phyloP scores from a whole-genome alignment of 2,113 vertebrate species.

The Tenrec ecaudatus region DNA sequence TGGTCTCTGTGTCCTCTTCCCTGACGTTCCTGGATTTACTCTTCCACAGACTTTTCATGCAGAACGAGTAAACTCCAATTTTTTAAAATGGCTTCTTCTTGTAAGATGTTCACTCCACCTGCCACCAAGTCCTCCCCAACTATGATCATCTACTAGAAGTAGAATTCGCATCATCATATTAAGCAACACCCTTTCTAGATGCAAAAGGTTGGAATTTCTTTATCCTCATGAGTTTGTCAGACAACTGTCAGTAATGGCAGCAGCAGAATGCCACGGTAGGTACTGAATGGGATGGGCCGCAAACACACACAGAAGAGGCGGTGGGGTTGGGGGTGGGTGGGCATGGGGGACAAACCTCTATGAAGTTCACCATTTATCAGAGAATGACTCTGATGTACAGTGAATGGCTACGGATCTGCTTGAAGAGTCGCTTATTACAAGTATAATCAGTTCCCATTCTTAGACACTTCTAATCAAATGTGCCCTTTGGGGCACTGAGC shows the following conservation, averaged over 20 bases:
- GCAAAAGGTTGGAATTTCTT: neutral
- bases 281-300: too few relatives aligned
- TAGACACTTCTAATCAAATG: constrained; percentile 56
- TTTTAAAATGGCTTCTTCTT: neutral
- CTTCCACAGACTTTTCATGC: neutral
- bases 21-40: neutral
- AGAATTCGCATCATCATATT: neutral
- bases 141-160: neutral
- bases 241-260: neutral
- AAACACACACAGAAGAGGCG: neutral
- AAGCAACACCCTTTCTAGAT: neutral
- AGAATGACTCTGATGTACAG: neutral
- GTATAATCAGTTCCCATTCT: constrained; percentile 57
- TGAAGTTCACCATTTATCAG: neutral
- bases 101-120: neutral
- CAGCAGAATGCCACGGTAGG: neutral
- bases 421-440: constrained; percentile 49
- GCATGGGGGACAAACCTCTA: too few relatives aligned
- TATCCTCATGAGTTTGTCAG: neutral
- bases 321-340: too few relatives aligned
- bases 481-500: constrained; percentile 40
- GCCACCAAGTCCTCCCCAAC: neutral
- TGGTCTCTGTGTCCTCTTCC: neutral
- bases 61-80: neutral
- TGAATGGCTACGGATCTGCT: neutral